phyloP scores from a whole-genome alignment of 2,888 invertebrate genomes.

The Automeris io region DNA sequence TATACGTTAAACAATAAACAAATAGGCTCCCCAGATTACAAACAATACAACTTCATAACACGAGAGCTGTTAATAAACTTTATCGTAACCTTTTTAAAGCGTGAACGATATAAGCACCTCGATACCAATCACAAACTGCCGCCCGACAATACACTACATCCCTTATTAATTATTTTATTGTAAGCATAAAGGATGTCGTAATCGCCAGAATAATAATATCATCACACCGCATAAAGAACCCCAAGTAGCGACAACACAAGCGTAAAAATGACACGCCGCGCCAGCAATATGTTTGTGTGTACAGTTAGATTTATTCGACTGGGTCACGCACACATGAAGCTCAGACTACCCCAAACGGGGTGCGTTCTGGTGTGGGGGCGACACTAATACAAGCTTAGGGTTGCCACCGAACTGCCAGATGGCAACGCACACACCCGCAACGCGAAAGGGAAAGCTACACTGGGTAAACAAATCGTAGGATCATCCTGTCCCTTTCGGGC shows the following conservation, averaged over 20 bases:
- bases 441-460: constrained; percentile 74
- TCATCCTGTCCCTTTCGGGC: constrained; percentile 63
- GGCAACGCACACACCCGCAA: constrained; percentile 58
- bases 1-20: constrained; percentile 6
- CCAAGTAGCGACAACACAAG: constrained; percentile 73
- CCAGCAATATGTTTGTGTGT: constrained; percentile 75
- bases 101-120: constrained; percentile 56
- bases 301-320: constrained; percentile 75
- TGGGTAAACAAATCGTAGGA: constrained; percentile 73
- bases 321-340: constrained; percentile 61
- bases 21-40: constrained; percentile 12
- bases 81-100: constrained; percentile 54
- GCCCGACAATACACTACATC: constrained; percentile 70
- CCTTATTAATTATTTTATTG: constrained; percentile 78
- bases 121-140: constrained; percentile 69
- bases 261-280: constrained; percentile 72
- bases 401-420: constrained; percentile 62
- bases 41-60: constrained; percentile 39
- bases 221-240: constrained; percentile 72
- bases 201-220: constrained; percentile 77
- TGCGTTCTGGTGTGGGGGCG: constrained; percentile 57
- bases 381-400: constrained; percentile 48
- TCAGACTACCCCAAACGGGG: constrained; percentile 58
- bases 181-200: constrained; percentile 75
- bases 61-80: constrained; percentile 53